These are phyloP conservation scores for Criorhina ranunculi DNA, from an alignment of 2,888 invertebrate species.

Conservation along the genomic window DNA sequence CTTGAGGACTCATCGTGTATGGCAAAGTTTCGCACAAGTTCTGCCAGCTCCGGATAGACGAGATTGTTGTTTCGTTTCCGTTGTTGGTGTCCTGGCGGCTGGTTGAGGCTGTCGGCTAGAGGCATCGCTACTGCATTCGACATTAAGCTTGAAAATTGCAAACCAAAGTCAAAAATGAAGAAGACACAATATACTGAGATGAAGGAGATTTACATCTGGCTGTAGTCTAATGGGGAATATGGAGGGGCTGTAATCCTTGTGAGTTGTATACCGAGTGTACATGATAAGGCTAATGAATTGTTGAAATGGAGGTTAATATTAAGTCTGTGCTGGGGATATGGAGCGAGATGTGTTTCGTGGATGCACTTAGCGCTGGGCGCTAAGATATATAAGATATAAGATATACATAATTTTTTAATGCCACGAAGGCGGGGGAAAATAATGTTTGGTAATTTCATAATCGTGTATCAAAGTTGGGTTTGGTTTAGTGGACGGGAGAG, in stretches of 20 bases:
- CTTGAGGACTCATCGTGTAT: constrained; percentile 70
- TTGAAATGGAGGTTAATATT: constrained; percentile 43
- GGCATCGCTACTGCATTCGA: constrained; percentile 35
- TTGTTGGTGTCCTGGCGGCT: constrained; percentile 2
- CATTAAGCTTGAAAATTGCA: constrained; percentile 50
- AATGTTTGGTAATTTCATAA: no score
- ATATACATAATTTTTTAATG: no score
- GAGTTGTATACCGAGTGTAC: constrained; percentile 39
- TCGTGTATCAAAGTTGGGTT: no score
- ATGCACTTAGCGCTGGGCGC: background rate
- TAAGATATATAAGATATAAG: no score
- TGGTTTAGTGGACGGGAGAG: no score
- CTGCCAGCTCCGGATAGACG: constrained; percentile 34
- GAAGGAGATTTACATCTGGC: constrained; percentile 45
- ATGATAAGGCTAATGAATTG: constrained; percentile 66
- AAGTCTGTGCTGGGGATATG: background rate
- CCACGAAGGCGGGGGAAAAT: no score
- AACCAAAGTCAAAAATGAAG: constrained; percentile 43
- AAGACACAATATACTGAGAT: constrained; percentile 45
- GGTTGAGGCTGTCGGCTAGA: background rate
- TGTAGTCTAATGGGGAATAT: constrained; percentile 6
- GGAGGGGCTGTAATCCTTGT: constrained; percentile 36
- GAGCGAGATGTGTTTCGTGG: background rate
- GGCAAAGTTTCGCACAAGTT: constrained; percentile 59
- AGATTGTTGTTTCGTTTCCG: constrained; percentile 31